Conservation (phyloP, 1,140 invertebrate genomes). For the Drosophila littoralis region DNA sequence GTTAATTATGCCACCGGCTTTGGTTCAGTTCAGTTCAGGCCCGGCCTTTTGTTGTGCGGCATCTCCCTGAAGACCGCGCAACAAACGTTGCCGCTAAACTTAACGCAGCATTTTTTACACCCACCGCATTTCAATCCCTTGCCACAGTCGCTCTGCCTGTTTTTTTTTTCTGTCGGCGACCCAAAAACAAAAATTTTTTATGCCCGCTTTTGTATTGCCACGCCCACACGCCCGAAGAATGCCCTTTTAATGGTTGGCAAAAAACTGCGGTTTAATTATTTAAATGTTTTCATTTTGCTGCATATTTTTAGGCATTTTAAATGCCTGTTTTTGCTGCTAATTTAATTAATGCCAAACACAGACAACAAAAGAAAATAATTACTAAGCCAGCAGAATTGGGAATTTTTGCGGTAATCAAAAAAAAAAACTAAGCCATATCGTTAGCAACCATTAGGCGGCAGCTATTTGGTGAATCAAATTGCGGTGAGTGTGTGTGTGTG, state of each 20-base stretch:
- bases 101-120: slow-evolving; percentile 29
- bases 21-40: slow-evolving; percentile 10
- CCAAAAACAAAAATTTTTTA: slow-evolving; percentile 47
- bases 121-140: neutral
- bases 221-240: slow-evolving; percentile 13
- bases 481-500: slow-evolving; percentile 25
- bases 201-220: slow-evolving; percentile 42
- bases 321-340: slow-evolving; percentile 50
- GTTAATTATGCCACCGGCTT: slow-evolving; percentile 44
- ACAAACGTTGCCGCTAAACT: slow-evolving; percentile 16
- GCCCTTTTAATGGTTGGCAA: slow-evolving; percentile 39
- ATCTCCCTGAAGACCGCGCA: slow-evolving; percentile 11
- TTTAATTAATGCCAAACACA: slow-evolving; percentile 70
- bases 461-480: slow-evolving; percentile 45
- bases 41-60: slow-evolving; percentile 26
- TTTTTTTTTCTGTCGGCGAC: slow-evolving; percentile 27
- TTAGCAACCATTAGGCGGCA: slow-evolving; percentile 14
- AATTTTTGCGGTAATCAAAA: slow-evolving; percentile 1
- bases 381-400: neutral
- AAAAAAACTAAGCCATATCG: neutral
- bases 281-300: slow-evolving; percentile 73
- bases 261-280: slow-evolving; percentile 76
- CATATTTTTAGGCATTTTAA: slow-evolving; percentile 59
- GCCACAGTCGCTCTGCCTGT: neutral
- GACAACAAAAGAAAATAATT: slow-evolving; percentile 16